Evolutionary conservation across 2,888 invertebrate species (phyloP).

Genomic region (Yponomeuta evonymella): DNA sequence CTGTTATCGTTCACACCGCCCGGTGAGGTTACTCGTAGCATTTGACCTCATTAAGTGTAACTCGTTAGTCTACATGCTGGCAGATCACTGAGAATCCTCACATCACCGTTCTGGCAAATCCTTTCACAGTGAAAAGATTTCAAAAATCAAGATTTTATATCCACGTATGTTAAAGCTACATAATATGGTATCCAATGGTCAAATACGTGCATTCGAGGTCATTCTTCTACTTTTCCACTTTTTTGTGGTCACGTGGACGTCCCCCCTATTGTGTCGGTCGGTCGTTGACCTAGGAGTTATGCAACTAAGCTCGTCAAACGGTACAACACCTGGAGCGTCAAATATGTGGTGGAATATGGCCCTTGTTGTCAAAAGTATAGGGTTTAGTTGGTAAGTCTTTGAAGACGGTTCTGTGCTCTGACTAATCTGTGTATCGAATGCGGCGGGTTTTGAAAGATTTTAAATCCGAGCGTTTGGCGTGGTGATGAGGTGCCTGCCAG

Average conservation of each 20-base stretch:
- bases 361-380: neutral
- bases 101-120: no score
- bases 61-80: no score
- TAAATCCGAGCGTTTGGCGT: neutral
- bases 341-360: conserved; percentile 16
- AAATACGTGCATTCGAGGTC: neutral
- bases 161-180: no score
- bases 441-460: neutral
- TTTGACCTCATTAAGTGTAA: no score
- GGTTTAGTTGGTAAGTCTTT: neutral
- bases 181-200: no score
- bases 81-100: no score
- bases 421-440: neutral
- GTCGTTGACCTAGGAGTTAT: neutral
- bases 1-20: no score
- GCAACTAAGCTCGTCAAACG: conserved; percentile 30
- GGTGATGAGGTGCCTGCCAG: neutral
- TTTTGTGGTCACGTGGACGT: neutral
- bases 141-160: no score
- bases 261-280: neutral
- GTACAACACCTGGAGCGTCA: conserved; percentile 50
- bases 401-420: neutral
- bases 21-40: no score
- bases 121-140: no score
- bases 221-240: neutral